Evolutionary conservation across 2,113 vertebrate species (phyloP), one percentile per base, ranked within the genome.

Genomic region (Carettochelys insculpta): DNA sequence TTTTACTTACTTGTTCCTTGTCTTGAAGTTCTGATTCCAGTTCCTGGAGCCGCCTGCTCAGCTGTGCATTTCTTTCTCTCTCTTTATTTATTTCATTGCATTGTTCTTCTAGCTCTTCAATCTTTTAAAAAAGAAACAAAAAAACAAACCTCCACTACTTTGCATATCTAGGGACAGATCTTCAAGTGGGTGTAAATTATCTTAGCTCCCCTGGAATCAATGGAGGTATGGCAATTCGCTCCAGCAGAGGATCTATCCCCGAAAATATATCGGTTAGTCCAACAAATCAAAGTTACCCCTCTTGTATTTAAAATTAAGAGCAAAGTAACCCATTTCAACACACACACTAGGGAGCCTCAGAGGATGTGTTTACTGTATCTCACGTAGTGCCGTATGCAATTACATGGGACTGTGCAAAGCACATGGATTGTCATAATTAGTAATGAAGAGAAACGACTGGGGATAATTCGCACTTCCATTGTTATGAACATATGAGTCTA

Each of bases 21-120:
- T 99, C 99, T 34, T 97, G 98, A 75, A 99, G 97, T 82, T 99
- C 98, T 0, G 97, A 92, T 97, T 99, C 98, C 97, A 99, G 97
- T 48, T 98, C 98, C 96, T 99, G 98, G 41, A 99, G 98, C 79
- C 98, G 98, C 29, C 96, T 95, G 31, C 94, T 98, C 91, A 99
- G 95, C 73, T 99, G 98, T 0, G 94, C 89, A 5, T 99, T 99
- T 89, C 96, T 98, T 97, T 99, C 99, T 83, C 98, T 99, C 96
- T 99, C 99, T 90, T 98, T 97, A 94, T 97, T 97, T 71, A 98
- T 97, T 97, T 99, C 99, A 7, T 98, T 96, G 92, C 99, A 98
- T 90, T 99, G 98, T 2, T 98, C 98, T 92, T 99, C 99, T 34
- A 99, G 97, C 88, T 99, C 98, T 29, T 98, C 96, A 54, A 99